Evolutionary conservation across 2,888 invertebrate species (phyloP), one percentile per base, ranked within the genome.

Genomic region (Papilio protenor): DNA sequence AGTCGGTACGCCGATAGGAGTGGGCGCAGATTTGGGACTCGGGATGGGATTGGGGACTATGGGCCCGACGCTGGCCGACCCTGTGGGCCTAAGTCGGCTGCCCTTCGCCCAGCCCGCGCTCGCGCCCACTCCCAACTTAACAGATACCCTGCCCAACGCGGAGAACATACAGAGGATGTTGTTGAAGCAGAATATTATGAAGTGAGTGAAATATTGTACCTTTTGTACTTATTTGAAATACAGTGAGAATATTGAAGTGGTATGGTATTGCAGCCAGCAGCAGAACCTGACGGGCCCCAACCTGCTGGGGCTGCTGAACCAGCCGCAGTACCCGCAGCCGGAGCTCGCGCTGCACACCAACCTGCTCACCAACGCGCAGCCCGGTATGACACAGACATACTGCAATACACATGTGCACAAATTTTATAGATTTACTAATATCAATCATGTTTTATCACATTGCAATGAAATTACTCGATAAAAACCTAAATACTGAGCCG

Each of bases 121-220:
- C 78, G 89, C 90, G 18, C 88, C 91, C 2, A 89, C 89, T 3
- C 91, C 93, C 1, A 87, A 81, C 11, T 82, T 84, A 14, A 83
- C 77, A 0, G 90, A 90, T 18, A 77, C 86, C 12, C 66, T 90
- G 84, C 89, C 92, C 23, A 93, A 92, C 79, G 89, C 92, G 1
- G 94, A 95, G 81, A 94, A 94, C 80, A 92, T 95, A 64, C 94
- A 95, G 84, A 87, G 94, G 85, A 95, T 95, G 94, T 83, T 95
- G 82, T 84, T 95, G 76, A 95, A 95, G 76, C 95, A 95, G 84
- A 95, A 94, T 83, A 94, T 95, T 81, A 94, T 94, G 87, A 94
- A 93, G 95, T 95, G 52, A 92, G 93, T 89, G 45, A 5, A 27
- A 21, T 10, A 23, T 47, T 75, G 16, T 61, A 23, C 14, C 64